Conservation (phyloP, 2,797 vertebrate genomes). For the Leptatherina wallacei region DNA sequence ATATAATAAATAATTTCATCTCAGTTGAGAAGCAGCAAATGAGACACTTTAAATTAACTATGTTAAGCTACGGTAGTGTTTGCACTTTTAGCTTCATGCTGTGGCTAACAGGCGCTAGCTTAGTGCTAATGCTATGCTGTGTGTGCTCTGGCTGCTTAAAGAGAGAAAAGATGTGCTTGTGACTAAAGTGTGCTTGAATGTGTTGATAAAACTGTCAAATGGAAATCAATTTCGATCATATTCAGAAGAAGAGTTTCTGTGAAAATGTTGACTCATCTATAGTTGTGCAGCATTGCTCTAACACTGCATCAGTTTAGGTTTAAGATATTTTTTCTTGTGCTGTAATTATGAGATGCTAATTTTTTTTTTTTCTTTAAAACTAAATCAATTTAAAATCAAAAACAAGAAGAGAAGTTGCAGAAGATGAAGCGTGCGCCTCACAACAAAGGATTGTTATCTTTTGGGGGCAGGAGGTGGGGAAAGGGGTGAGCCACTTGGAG, state of each 20-base stretch:
- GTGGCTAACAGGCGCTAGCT: not conserved
- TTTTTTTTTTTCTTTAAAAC: not conserved
- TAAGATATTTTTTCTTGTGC: not conserved
- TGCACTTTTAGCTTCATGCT: not conserved
- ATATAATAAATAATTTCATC: not conserved
- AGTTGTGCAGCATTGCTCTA: not conserved
- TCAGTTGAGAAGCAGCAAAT: not conserved
- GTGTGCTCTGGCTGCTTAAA: not conserved
- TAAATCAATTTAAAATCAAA: constrained; percentile 1
- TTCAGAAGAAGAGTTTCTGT: not conserved
- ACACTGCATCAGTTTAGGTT: not conserved
- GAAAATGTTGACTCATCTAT: not conserved
- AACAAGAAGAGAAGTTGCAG: constrained; percentile 37
- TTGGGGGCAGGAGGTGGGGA: not conserved
- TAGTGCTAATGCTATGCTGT: not conserved
- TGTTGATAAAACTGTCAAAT: not conserved
- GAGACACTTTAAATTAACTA: not conserved
- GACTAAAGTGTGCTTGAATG: not conserved
- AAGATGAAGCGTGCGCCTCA: constrained; percentile 52
- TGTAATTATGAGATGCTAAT: not conserved
- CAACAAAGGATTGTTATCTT: constrained; percentile 60
- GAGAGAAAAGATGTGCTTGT: not conserved
- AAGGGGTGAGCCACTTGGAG: constrained; percentile 31
- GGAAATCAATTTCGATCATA: not conserved
- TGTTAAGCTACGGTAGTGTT: not conserved